A percentile compares a stretch with the other conserved stretches of the same genome.
phyloP scores from a whole-genome alignment of 2,113 vertebrate genomes.

The Origma solitaria region DNA sequence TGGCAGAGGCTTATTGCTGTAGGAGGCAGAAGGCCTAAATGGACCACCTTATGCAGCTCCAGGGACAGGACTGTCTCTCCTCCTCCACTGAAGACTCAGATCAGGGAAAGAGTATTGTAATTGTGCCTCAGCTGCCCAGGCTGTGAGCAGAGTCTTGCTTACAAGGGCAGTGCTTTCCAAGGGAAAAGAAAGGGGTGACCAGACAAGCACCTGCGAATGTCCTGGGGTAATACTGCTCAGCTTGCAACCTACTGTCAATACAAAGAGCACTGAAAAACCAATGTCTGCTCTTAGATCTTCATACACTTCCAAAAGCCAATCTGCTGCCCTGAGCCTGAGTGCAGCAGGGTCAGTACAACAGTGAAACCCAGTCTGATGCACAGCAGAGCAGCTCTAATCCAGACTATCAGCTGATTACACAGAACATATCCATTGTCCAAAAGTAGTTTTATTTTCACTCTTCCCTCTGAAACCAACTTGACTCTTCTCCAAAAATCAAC shows the following conservation, averaged over 20 bases:
- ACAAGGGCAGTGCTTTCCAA: not conserved
- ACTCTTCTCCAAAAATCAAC: not conserved
- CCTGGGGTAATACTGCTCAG: not conserved
- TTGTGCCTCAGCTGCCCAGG: not conserved
- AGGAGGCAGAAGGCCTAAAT: not conserved
- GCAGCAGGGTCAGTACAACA: not conserved
- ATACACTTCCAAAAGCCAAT: not conserved
- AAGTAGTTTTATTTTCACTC: not conserved
- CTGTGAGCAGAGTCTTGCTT: not conserved
- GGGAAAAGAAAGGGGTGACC: not conserved
- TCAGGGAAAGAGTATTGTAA: not conserved
- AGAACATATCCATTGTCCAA: not conserved
- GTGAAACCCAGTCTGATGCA: not conserved
- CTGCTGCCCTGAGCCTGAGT: not conserved
- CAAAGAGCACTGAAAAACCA: not conserved
- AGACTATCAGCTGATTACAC: not conserved
- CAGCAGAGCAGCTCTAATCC: not conserved
- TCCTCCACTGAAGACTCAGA: not conserved
- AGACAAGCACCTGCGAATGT: not conserved
- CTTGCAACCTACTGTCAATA: not conserved
- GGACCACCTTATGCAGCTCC: not conserved
- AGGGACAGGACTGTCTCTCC: not conserved
- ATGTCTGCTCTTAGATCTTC: not conserved
- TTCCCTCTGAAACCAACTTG: not conserved
- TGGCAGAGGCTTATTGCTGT: not conserved